Evolutionary conservation across 2,888 invertebrate species (phyloP).

Genomic region (Anthophora plumipes): DNA sequence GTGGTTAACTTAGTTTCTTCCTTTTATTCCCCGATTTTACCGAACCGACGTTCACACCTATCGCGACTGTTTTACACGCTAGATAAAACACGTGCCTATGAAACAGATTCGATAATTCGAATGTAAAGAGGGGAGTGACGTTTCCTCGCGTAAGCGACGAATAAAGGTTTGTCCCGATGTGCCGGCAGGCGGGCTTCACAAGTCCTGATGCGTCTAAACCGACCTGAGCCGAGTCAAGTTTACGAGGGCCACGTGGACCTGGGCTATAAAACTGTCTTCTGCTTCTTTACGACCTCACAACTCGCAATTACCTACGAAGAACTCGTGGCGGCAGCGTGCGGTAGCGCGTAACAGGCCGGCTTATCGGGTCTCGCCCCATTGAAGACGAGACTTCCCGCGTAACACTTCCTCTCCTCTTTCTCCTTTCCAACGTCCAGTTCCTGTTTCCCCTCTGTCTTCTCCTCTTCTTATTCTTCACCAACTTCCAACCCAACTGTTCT

Average conservation of each 20-base stretch:
- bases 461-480: no score
- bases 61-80: slow-evolving; percentile 66
- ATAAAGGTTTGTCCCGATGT: slow-evolving; percentile 61
- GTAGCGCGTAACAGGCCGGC: slow-evolving; percentile 73
- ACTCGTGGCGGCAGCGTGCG: slow-evolving; percentile 72
- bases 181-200: slow-evolving; percentile 66
- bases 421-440: slow-evolving; percentile 28
- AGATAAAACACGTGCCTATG: slow-evolving; percentile 66
- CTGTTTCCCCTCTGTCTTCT: no score
- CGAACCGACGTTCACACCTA: slow-evolving; percentile 67
- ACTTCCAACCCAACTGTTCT: no score
- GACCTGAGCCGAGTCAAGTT: slow-evolving; percentile 73
- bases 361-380: slow-evolving; percentile 74
- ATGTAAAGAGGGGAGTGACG: slow-evolving; percentile 72
- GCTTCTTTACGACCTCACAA: slow-evolving; percentile 84
- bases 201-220: slow-evolving; percentile 29
- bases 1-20: background rate
- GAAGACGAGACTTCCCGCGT: slow-evolving; percentile 55
- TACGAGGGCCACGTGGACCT: slow-evolving; percentile 85
- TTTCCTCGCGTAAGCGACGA: slow-evolving; percentile 57
- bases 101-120: slow-evolving; percentile 69
- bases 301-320: slow-evolving; percentile 79
- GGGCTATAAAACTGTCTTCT: slow-evolving; percentile 86
- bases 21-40: slow-evolving; percentile 19
- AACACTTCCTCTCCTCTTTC: slow-evolving; percentile 48